Conservation (phyloP, 2,888 invertebrate genomes). For the Fragum fragum region DNA sequence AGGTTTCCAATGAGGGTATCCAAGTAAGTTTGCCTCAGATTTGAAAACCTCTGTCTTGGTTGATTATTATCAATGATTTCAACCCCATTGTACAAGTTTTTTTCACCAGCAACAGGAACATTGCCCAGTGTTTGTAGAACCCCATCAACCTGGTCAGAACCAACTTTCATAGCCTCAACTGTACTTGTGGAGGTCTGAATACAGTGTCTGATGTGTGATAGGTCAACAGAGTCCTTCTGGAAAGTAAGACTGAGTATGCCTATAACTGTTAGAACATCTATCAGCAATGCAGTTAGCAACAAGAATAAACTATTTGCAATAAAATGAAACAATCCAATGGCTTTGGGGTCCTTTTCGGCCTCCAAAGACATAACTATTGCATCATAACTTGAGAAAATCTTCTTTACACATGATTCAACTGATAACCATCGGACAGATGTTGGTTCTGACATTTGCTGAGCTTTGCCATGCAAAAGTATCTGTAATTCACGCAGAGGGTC, state of each 20-base stretch:
- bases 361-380: too few species aligned
- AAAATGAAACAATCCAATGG: too few species aligned
- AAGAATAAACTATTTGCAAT: too few species aligned
- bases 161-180: background rate
- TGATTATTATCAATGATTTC: too few species aligned
- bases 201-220: background rate
- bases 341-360: conserved; percentile 31
- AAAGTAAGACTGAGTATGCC: background rate
- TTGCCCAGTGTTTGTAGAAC: background rate
- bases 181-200: background rate
- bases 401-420: conserved; percentile 25
- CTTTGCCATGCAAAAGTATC: conserved; percentile 33
- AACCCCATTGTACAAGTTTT: too few species aligned
- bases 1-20: too few species aligned
- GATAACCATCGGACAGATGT: conserved; percentile 37
- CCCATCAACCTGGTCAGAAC: background rate
- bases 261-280: background rate
- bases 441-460: conserved; percentile 29
- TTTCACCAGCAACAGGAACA: background rate
- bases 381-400: too few species aligned
- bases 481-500: conserved; percentile 46
- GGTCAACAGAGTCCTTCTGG: background rate
- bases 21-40: too few species aligned
- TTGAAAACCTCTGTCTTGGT: too few species aligned
- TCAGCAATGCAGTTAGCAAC: background rate